These are phyloP conservation scores for Anguilla japonica DNA, from an alignment of 2,113 vertebrate species.

Conservation along the genomic window DNA sequence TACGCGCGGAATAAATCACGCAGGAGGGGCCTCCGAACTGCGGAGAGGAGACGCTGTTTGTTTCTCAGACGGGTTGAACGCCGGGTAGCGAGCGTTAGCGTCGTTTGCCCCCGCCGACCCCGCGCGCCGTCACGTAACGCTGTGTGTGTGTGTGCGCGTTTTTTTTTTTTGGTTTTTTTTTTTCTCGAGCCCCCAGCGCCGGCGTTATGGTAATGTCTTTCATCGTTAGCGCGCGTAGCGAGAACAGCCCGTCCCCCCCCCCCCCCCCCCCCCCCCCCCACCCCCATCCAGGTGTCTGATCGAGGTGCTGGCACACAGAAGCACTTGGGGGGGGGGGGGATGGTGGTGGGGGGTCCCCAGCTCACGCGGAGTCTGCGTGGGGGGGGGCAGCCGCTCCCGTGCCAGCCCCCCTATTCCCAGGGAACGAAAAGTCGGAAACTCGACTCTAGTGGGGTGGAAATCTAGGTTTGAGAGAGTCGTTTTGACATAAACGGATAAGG, in stretches of 20 bases:
- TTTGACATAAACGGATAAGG: too few relatives aligned
- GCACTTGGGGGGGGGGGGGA: background rate
- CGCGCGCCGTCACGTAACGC: too few relatives aligned
- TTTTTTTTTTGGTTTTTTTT: too few relatives aligned
- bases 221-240: background rate
- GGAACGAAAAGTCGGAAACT: too few relatives aligned
- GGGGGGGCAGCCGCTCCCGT: background rate
- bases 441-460: too few relatives aligned
- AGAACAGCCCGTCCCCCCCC: background rate
- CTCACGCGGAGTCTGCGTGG: background rate
- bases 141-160: too few relatives aligned
- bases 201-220: background rate
- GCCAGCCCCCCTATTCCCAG: too few relatives aligned
- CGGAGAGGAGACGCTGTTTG: background rate
- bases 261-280: too few relatives aligned
- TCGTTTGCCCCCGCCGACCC: background rate
- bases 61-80: background rate
- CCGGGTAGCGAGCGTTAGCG: background rate
- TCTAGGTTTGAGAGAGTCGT: too few relatives aligned
- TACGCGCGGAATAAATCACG: background rate
- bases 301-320: background rate
- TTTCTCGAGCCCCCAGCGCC: background rate
- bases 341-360: background rate
- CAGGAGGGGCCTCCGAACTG: background rate
- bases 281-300: background rate